phyloP scores from a whole-genome alignment of 2,113 vertebrate genomes.

The Chlamydotis undulata region DNA sequence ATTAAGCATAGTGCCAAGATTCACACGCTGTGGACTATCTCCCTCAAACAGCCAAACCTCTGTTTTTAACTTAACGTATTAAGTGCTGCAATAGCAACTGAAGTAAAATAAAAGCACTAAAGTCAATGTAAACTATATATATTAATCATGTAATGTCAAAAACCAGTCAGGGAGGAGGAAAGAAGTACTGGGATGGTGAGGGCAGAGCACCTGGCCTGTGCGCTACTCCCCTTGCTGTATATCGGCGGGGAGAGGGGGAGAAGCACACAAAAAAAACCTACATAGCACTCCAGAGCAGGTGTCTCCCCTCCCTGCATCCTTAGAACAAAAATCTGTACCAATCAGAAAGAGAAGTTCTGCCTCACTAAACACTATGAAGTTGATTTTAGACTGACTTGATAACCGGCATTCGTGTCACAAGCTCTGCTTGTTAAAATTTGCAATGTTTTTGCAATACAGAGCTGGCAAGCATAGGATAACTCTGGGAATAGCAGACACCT shows the following conservation, averaged over 20 bases:
- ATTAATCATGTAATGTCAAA: background rate
- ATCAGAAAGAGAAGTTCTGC: background rate
- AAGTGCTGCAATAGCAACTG: background rate
- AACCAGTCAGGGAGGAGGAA: background rate
- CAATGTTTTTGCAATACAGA: background rate
- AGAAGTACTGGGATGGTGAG: background rate
- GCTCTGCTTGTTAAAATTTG: background rate
- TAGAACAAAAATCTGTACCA: background rate
- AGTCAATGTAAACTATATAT: background rate
- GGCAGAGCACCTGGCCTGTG: background rate
- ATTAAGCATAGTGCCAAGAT: background rate
- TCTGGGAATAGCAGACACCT: background rate
- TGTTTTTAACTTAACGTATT: background rate
- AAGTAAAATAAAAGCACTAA: background rate
- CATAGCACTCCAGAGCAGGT: accelerated
- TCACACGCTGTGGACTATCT: background rate
- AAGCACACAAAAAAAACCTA: no score
- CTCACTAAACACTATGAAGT: background rate
- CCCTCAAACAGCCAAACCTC: background rate
- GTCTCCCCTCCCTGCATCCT: background rate
- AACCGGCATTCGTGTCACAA: background rate
- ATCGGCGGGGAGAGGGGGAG: background rate
- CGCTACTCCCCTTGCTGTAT: background rate
- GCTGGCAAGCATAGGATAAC: background rate
- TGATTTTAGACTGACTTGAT: background rate